Conservation (phyloP, 2,113 vertebrate species). For the Mesocricetus auratus region DNA sequence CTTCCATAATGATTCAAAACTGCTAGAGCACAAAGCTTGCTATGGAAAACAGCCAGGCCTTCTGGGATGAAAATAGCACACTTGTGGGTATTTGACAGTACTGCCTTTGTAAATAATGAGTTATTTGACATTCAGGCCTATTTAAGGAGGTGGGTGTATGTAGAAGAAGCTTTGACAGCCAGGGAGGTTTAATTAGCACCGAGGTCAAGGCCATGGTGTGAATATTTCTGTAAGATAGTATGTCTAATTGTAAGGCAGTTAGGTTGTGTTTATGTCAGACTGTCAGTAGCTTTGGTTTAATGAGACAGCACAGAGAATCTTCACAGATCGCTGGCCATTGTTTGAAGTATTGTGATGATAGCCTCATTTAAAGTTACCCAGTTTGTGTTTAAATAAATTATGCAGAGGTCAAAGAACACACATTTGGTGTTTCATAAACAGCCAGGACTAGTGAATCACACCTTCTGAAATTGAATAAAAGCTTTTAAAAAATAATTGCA, state of each 20-base stretch:
- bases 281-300: conserved; percentile 46
- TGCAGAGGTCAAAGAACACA: conserved; percentile 44
- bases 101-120: conserved; percentile 64
- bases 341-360: conserved; percentile 47
- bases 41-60: background rate
- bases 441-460: conserved; percentile 3
- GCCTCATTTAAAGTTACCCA: conserved; percentile 38
- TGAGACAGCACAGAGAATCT: conserved; percentile 40
- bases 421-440: conserved; percentile 12
- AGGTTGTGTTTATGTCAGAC: conserved; percentile 42
- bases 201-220: conserved; percentile 31
- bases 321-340: conserved; percentile 54
- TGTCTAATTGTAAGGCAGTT: conserved; percentile 54
- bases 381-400: conserved; percentile 74
- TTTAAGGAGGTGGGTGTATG: conserved; percentile 52
- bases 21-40: background rate
- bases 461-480: conserved; percentile 7
- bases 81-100: conserved; percentile 51
- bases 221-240: conserved; percentile 47
- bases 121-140: conserved; percentile 68
- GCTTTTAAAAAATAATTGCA: background rate
- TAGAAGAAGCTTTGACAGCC: conserved; percentile 14
- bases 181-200: conserved; percentile 77
- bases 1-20: conserved; percentile 59
- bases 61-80: conserved; percentile 30